Evolutionary conservation across 2,797 vertebrate genomes (phyloP).

Genomic region (Hydrolagus colliei): DNA sequence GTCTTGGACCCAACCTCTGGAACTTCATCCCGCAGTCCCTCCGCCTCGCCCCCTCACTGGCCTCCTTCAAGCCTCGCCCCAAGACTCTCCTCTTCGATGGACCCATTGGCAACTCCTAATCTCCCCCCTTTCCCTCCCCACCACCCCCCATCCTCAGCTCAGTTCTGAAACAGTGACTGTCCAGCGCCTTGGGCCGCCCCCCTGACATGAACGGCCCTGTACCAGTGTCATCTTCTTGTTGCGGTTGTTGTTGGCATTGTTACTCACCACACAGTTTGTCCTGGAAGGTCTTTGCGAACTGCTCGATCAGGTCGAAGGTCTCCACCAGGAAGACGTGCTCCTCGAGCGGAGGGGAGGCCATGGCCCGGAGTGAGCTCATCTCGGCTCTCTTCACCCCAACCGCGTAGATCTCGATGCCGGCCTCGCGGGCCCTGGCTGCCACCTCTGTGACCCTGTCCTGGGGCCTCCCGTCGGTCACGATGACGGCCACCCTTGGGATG

Average conservation of each 20-base stretch:
- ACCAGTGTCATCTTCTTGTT: too few species aligned
- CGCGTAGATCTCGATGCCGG: constrained; percentile 86
- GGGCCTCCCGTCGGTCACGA: constrained; percentile 88
- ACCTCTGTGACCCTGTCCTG: constrained; percentile 91
- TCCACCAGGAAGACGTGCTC: constrained; percentile 94
- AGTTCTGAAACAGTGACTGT: too few species aligned
- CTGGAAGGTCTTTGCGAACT: constrained; percentile 89
- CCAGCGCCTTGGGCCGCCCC: too few species aligned
- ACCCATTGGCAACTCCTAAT: too few species aligned
- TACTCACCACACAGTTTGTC: constrained; percentile 77
- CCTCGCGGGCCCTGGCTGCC: constrained; percentile 73
- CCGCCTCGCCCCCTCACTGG: too few species aligned
- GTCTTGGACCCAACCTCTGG: constrained; percentile 3
- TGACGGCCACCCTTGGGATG: constrained; percentile 77
- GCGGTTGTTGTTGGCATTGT: too few species aligned
- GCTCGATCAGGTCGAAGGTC: constrained; percentile 86
- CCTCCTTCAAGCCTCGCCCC: too few species aligned
- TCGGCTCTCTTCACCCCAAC: constrained; percentile 91
- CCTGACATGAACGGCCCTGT: too few species aligned
- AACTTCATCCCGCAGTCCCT: too few species aligned
- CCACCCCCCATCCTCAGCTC: too few species aligned
- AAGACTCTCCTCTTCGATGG: too few species aligned
- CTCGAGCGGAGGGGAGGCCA: constrained; percentile 85
- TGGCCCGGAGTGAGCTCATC: constrained; percentile 82
- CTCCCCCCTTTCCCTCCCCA: too few species aligned